phyloP scores from a whole-genome alignment of 92 coral and sea anemone species.

The Plumapathes pennacea region DNA sequence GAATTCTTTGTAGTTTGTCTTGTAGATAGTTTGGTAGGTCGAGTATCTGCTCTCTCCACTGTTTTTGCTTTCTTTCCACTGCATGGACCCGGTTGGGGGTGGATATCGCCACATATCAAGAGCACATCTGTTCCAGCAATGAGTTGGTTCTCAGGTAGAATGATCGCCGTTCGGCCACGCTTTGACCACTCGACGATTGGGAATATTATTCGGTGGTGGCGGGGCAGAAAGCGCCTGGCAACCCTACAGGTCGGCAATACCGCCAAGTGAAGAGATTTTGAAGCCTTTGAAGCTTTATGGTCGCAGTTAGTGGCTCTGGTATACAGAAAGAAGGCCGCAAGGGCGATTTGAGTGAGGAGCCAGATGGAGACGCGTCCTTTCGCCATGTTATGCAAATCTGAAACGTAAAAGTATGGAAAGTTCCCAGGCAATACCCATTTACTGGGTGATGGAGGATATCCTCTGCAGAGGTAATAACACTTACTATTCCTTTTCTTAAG shows the following conservation, averaged over 20 bases:
- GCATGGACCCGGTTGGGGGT: constrained; percentile 20
- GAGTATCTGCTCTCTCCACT: background rate
- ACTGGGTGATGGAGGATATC: constrained; percentile 49
- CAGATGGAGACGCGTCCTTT: too few relatives aligned
- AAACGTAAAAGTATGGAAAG: too few relatives aligned
- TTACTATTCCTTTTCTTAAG: too few relatives aligned
- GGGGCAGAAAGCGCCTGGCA: too few relatives aligned
- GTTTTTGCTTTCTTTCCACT: background rate
- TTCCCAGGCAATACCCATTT: constrained; percentile 32
- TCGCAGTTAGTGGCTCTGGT: too few relatives aligned
- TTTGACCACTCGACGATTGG: constrained; percentile 23
- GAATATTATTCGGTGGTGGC: constrained; percentile 1
- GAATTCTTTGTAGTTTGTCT: background rate
- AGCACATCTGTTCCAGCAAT: background rate
- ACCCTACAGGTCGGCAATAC: too few relatives aligned
- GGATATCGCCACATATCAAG: constrained; percentile 23
- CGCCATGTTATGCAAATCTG: too few relatives aligned
- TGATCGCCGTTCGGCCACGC: constrained; percentile 4
- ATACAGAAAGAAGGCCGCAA: too few relatives aligned
- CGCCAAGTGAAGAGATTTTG: too few relatives aligned
- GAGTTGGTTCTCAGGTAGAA: constrained; percentile 6
- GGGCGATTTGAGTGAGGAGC: too few relatives aligned
- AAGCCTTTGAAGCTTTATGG: too few relatives aligned
- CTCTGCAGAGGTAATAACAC: constrained; percentile 32
- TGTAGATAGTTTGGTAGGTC: background rate